These are phyloP conservation scores for Leucoma salicis DNA, from an alignment of 2,888 invertebrate genomes.

Conservation along the genomic window DNA sequence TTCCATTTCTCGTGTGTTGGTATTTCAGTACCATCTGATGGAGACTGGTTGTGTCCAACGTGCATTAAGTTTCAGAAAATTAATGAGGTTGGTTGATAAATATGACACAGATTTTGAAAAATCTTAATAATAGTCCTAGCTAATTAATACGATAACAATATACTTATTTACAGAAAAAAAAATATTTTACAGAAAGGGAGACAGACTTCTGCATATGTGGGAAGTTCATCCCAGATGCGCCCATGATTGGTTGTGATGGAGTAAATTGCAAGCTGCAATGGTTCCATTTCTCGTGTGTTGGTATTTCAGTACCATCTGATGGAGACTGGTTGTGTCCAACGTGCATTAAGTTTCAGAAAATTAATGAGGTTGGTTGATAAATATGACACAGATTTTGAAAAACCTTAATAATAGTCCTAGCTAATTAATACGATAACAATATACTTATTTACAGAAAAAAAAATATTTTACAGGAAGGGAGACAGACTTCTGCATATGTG, in stretches of 20 bases:
- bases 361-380: too few species aligned
- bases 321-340: constrained; percentile 61
- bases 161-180: too few species aligned
- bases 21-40: constrained; percentile 48
- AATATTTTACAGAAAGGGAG: too few species aligned
- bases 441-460: too few species aligned
- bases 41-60: constrained; percentile 58
- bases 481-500: constrained; percentile 53
- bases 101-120: too few species aligned
- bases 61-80: too few species aligned
- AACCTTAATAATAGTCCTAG: too few species aligned
- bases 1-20: constrained; percentile 63
- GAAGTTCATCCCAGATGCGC: constrained; percentile 40
- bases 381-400: too few species aligned
- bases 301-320: constrained; percentile 47
- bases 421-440: too few species aligned
- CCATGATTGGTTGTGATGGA: constrained; percentile 65
- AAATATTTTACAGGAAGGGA: constrained; percentile 23
- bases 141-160: too few species aligned
- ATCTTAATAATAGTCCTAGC: too few species aligned
- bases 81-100: too few species aligned
- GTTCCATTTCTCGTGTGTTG: constrained; percentile 63
- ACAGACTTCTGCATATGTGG: constrained; percentile 55
- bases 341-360: constrained; percentile 26
- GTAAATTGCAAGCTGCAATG: constrained; percentile 49